Percentiles rank a stretch among this genome's conserved stretches.
These are phyloP conservation scores for Patella ulyssiponensis DNA, from an alignment of 2,888 invertebrate species.

Conservation along the genomic window DNA sequence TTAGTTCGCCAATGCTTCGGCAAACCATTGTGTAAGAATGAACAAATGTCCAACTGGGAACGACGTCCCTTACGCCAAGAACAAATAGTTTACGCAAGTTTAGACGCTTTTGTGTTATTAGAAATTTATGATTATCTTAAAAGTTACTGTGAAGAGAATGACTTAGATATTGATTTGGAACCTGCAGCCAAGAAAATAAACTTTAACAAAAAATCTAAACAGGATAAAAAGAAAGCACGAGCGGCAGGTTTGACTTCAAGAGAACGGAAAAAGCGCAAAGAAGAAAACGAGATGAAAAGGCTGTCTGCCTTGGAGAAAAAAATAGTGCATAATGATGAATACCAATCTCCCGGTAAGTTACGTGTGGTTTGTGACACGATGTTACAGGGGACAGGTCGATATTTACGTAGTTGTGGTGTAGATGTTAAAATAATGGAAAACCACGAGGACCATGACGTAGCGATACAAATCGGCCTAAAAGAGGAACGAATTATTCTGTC, in stretches of 20 bases:
- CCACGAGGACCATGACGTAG: slow-evolving; percentile 74
- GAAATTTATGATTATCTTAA: slow-evolving; percentile 82
- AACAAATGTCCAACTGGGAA: slow-evolving; percentile 72
- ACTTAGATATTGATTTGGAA: slow-evolving; percentile 48
- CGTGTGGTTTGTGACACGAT: slow-evolving; percentile 77
- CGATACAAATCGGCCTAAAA: slow-evolving; percentile 72
- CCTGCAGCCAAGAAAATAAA: slow-evolving; percentile 41
- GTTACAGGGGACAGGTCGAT: slow-evolving; percentile 76
- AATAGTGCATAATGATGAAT: slow-evolving; percentile 24
- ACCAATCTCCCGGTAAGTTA: slow-evolving; percentile 53
- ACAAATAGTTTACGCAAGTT: slow-evolving; percentile 71
- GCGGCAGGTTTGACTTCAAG: slow-evolving; percentile 38
- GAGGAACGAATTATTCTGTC: slow-evolving; percentile 77
- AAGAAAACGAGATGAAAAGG: background rate
- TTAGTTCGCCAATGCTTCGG: slow-evolving; percentile 66
- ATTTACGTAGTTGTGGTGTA: slow-evolving; percentile 79
- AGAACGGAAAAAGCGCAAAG: slow-evolving; percentile 19
- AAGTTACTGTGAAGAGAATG: slow-evolving; percentile 34
- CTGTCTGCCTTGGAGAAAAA: background rate
- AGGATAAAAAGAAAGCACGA: slow-evolving; percentile 47
- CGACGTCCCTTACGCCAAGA: slow-evolving; percentile 63
- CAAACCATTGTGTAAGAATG: slow-evolving; percentile 66
- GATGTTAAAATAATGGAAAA: slow-evolving; percentile 76
- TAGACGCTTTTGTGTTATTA: slow-evolving; percentile 90
- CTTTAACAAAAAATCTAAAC: slow-evolving; percentile 53